phyloP scores from a whole-genome alignment of 2,888 invertebrate species.

The Melanostoma scalare region DNA sequence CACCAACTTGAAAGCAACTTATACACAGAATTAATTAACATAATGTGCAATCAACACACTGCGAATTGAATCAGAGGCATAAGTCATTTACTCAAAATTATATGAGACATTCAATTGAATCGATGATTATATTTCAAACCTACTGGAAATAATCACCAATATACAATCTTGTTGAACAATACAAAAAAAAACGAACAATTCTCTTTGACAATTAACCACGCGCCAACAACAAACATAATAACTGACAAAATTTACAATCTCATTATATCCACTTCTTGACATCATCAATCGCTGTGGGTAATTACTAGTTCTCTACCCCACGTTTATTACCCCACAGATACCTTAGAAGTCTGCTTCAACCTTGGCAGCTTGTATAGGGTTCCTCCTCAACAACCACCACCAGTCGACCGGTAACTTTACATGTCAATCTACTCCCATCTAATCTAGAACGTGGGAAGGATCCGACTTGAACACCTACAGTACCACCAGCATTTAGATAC shows the following conservation, averaged over 20 bases:
- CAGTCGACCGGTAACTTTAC: background rate
- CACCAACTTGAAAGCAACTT: too few relatives aligned
- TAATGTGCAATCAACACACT: too few relatives aligned
- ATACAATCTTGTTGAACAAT: constrained; percentile 42
- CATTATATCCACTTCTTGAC: constrained; percentile 53
- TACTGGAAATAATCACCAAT: constrained; percentile 55
- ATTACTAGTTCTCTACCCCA: constrained; percentile 35
- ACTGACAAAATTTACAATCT: constrained; percentile 56
- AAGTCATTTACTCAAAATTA: constrained; percentile 2
- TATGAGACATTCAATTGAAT: constrained; percentile 30
- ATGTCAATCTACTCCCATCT: constrained; percentile 18
- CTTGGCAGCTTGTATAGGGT: constrained; percentile 30
- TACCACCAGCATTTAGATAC: background rate
- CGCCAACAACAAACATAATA: constrained; percentile 41
- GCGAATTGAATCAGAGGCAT: too few relatives aligned
- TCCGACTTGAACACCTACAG: constrained; percentile 40
- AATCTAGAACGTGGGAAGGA: constrained; percentile 61
- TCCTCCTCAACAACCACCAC: background rate
- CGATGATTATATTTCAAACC: constrained; percentile 52
- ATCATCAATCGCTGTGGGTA: constrained; percentile 60
- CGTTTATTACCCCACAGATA: constrained; percentile 5
- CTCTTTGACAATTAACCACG: constrained; percentile 17
- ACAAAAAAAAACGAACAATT: background rate
- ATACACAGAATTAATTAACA: too few relatives aligned
- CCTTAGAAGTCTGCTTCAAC: constrained; percentile 39